Evolutionary conservation across 2,113 vertebrate species (phyloP).

Genomic region (Dendropsophus ebraccatus): DNA sequence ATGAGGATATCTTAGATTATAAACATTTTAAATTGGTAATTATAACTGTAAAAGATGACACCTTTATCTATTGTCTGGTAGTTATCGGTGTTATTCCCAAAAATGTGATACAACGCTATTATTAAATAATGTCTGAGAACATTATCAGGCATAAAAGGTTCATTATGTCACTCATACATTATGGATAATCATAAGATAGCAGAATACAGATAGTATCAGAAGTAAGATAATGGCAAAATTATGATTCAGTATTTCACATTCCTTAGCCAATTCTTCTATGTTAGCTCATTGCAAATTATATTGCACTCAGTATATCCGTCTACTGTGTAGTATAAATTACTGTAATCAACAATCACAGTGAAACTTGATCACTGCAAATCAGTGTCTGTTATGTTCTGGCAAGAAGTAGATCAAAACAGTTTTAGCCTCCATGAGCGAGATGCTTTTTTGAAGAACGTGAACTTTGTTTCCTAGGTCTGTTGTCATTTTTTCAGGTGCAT

Average conservation of each 20-base stretch:
- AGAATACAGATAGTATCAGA: conserved; percentile 49
- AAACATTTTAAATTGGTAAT: conserved; percentile 27
- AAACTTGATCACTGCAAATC: conserved; percentile 40
- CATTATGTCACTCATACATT: conserved; percentile 49
- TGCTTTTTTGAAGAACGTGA: not conserved
- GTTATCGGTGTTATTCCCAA: conserved; percentile 38
- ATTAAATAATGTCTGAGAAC: conserved; percentile 45
- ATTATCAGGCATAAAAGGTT: conserved; percentile 43
- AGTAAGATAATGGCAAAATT: conserved; percentile 42
- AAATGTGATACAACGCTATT: conserved; percentile 39
- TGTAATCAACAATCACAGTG: conserved; percentile 47
- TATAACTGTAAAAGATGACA: conserved; percentile 20
- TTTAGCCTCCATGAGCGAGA: not conserved
- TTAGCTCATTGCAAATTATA: conserved; percentile 26
- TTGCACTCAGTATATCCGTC: conserved; percentile 14
- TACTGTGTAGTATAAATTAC: conserved; percentile 35
- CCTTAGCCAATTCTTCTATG: conserved; percentile 19
- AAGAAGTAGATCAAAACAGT: not conserved
- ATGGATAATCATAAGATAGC: conserved; percentile 36
- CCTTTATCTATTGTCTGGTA: conserved; percentile 36
- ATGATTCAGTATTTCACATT: conserved; percentile 31
- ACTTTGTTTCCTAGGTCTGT: not conserved
- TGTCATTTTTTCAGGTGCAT: not conserved
- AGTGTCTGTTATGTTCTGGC: conserved; percentile 19
- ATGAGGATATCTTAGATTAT: not conserved